phyloP scores from a whole-genome alignment of 64 coral and sea anemone genomes.

The Actinia tenebrosa region DNA sequence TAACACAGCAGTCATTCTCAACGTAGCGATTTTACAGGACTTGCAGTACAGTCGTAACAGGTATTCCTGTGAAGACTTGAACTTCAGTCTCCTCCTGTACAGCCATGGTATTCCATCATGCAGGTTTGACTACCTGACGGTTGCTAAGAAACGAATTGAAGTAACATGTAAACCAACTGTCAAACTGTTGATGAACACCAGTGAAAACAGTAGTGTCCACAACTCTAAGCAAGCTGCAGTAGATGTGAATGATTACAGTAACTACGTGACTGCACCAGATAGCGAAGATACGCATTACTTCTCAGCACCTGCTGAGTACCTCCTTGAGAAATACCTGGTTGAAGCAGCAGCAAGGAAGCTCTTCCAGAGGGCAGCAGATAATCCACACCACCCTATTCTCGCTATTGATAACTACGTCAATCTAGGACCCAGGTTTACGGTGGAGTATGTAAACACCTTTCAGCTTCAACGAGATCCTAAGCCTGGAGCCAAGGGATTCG shows the following conservation, averaged over 20 bases:
- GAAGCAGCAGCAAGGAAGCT: conserved; percentile 53
- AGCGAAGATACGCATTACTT: conserved; percentile 63
- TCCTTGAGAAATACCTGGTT: conserved; percentile 80
- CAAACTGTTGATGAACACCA: conserved; percentile 40
- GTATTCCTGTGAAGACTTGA: conserved; percentile 77
- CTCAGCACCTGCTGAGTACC: conserved; percentile 71
- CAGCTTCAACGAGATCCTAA: conserved; percentile 12
- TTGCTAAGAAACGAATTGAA: conserved; percentile 76
- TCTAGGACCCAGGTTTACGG: conserved; percentile 66
- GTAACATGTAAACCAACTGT: conserved; percentile 47
- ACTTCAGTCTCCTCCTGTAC: conserved; percentile 57
- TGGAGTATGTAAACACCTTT: conserved; percentile 70
- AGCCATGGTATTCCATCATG: conserved; percentile 42
- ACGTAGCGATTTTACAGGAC: conserved; percentile 2
- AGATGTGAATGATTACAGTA: conserved; percentile 49
- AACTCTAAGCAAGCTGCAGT: conserved; percentile 13
- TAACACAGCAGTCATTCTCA: conserved; percentile 36
- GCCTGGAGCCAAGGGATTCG: conserved; percentile 31
- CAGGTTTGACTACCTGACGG: conserved; percentile 65
- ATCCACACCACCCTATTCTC: conserved; percentile 66
- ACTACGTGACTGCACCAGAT: conserved; percentile 82
- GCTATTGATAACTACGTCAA: conserved; percentile 80
- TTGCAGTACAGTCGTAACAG: conserved; percentile 39
- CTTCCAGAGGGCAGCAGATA: conserved; percentile 59
- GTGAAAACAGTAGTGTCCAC: conserved; percentile 30